These are phyloP conservation scores for Alethe castanea DNA, from an alignment of 2,113 vertebrate genomes.

Conservation along the genomic window DNA sequence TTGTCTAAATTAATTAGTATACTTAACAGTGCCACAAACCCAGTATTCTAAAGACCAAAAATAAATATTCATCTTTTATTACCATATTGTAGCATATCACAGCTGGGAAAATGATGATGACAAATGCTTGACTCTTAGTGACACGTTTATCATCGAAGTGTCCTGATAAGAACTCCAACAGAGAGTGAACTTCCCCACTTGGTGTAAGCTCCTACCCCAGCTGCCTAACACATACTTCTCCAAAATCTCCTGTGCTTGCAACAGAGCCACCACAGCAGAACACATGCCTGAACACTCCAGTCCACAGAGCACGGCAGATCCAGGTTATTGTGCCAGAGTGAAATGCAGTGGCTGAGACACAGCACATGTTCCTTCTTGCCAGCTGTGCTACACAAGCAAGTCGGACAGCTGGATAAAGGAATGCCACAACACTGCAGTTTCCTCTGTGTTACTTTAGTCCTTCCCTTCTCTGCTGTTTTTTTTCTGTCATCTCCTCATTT, in stretches of 20 bases:
- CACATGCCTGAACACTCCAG: background rate
- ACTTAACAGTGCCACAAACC: background rate
- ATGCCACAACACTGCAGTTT: background rate
- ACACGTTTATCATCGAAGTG: background rate
- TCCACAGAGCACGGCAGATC: background rate
- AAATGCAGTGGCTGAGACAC: background rate
- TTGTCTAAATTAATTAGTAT: background rate
- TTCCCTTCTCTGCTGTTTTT: background rate
- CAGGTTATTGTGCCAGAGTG: background rate
- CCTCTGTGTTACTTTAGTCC: background rate
- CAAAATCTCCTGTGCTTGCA: background rate
- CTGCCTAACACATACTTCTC: background rate
- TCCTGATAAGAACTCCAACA: background rate
- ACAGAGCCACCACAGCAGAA: background rate
- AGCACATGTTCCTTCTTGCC: conserved; percentile 12
- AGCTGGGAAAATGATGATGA: background rate
- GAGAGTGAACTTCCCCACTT: background rate
- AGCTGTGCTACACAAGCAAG: background rate
- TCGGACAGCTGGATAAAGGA: background rate
- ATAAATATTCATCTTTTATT: background rate
- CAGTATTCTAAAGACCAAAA: background rate
- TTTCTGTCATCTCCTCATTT: background rate
- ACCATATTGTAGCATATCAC: background rate
- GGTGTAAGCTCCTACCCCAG: background rate
- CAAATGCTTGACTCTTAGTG: background rate